phyloP scores from a whole-genome alignment of 2,888 invertebrate species.

The Sepiola atlantica region DNA sequence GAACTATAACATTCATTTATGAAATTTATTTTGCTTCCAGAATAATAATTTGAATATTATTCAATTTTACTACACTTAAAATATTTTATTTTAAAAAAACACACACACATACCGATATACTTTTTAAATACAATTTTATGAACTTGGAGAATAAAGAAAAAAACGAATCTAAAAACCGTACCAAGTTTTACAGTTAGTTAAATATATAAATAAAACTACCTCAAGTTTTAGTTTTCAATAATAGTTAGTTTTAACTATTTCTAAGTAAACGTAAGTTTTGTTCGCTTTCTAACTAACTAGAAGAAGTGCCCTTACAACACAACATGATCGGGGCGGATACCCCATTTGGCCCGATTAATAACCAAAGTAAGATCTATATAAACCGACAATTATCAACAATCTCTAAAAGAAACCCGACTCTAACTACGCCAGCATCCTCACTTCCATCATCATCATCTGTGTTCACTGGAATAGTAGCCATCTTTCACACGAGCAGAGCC shows the following conservation, averaged over 20 bases:
- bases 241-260: background rate
- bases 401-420: background rate
- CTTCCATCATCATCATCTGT: background rate
- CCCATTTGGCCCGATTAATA: background rate
- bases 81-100: too few species aligned
- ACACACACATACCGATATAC: too few species aligned
- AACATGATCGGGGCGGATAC: background rate
- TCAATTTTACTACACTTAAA: too few species aligned
- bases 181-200: background rate
- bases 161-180: background rate
- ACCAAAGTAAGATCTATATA: background rate
- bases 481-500: constrained; percentile 32
- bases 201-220: background rate
- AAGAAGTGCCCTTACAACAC: background rate
- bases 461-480: background rate
- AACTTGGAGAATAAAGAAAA: background rate
- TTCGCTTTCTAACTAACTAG: background rate
- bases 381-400: background rate
- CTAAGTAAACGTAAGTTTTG: background rate
- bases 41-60: too few species aligned
- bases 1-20: background rate
- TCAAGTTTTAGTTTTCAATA: background rate
- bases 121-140: too few species aligned
- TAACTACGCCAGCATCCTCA: background rate
- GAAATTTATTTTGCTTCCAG: background rate